Base-by-base conservation (phyloP, 2,888 invertebrate genomes). In the Galeruca laticollis region DNA sequence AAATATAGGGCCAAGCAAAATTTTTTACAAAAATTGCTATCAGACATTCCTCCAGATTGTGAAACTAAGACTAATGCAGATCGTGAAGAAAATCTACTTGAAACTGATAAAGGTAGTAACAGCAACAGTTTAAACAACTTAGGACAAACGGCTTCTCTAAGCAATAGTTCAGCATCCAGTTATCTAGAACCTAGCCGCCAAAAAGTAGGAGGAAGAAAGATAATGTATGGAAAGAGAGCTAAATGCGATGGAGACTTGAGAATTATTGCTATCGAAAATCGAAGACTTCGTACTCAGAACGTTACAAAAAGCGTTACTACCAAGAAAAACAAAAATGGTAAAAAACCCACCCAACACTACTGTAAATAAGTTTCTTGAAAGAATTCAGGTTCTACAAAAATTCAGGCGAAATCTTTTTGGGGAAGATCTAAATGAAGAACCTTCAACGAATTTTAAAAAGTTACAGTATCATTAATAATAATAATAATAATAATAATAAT, bases 171-270 rank as follows among this genome's bases (percentile, higher is more conserved):
- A 56, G 6, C 56, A 33, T 26, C 59, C 59, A 2, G 37, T 31
- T 18, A 33, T 26, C 59, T 35, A 2, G 37, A 20, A 57, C 57
- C 21, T 13, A 33, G 37, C 35, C 57, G 37, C 11, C 57, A 37
- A 18, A 52, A 57, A 57, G 57, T 37, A 57, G 57, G 57, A 57
- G 57, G 57, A 57, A 57, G 26, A 57, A 26, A 57, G 37, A 18
- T 57, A 57, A 57, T 57, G 26, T 26, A 57, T 18, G 57, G 52
- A 5, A 52, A 52, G 20, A 52, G 52, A 52, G 18, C 52, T 52
- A 52, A 52, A 52, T 51, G 51, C 51, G 10, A 15, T 51, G 15
- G 51, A 51, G 21, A 52, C 52, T 52, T 52, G 3, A 52, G 21
- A 52, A 18, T 52, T 52, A 52, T 52, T 52, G 52, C 52, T 21